These are phyloP conservation scores for Columba livia DNA, from an alignment of 2,113 vertebrate genomes.

Conservation along the genomic window DNA sequence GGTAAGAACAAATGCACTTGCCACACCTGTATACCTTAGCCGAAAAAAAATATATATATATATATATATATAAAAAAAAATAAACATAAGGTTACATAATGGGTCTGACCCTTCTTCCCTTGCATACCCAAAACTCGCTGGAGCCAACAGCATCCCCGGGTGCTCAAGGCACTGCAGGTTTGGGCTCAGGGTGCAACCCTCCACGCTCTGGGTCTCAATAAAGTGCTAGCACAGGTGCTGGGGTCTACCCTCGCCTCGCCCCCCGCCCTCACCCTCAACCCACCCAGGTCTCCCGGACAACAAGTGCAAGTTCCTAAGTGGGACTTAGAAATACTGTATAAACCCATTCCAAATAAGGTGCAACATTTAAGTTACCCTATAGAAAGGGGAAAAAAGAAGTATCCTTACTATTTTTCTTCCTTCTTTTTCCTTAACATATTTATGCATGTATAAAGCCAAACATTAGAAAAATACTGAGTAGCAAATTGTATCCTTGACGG, in stretches of 20 bases:
- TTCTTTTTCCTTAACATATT: neutral
- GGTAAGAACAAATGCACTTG: constrained; percentile 44
- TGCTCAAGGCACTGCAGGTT: constrained; percentile 55
- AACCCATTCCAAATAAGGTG: constrained; percentile 54
- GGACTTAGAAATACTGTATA: constrained; percentile 7
- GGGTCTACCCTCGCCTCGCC: constrained; percentile 10
- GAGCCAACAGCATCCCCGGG: constrained; percentile 1
- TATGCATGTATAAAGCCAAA: constrained; percentile 60
- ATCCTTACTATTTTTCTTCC: constrained; percentile 13
- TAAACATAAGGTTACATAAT: neutral
- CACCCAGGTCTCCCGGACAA: constrained; percentile 22
- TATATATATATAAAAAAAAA: neutral
- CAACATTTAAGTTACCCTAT: constrained; percentile 33
- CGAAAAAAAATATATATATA: neutral
- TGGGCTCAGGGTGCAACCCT: constrained; percentile 58
- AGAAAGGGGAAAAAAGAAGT: neutral
- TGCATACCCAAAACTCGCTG: constrained; percentile 5
- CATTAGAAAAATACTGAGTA: constrained; percentile 62
- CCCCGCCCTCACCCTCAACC: neutral
- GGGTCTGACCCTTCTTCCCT: constrained; percentile 9
- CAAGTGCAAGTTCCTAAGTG: constrained; percentile 69
- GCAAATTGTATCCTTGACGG: constrained; percentile 25
- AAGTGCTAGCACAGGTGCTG: constrained; percentile 83
- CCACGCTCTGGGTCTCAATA: constrained; percentile 79
- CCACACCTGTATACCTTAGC: neutral